Base-by-base conservation (phyloP, 2,888 invertebrate genomes). In the Drosophila affinis region DNA sequence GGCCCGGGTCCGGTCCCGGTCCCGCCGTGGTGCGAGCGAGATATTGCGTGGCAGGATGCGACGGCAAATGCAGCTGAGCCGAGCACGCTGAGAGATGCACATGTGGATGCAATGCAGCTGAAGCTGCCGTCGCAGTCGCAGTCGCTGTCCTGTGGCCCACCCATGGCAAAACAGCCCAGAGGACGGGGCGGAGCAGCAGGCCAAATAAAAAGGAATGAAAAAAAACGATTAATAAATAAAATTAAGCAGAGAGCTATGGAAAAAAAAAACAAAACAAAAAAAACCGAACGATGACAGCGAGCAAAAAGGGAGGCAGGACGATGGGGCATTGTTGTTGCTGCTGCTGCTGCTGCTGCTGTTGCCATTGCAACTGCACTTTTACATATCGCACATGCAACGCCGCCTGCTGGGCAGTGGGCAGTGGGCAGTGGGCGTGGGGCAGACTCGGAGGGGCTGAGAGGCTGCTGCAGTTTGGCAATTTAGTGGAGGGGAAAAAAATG, bases 161-260 rank as follows among this genome's bases (percentile, higher is more conserved):
- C 68, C 68, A 68, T 21, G 46, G 60, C 71, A 54, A 7, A 39
- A 6, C 39, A 2, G 39, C 7, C 39, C 39, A 39, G 7, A n/a
- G 39, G n/a, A 39, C 7, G 39, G n/a, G 39, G 39, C 51, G 48
- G 62, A 29, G 46, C 48, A 48, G 48, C 48, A 21, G 63, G 48
- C 17, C 24, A 18, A 56, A 80, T 65, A 46, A 53, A 53, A 62
- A 32, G 54, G 60, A 72, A 57, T 70, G 65, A 71, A 70, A 71
- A 86, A 86, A 88, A 90, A 24, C 3, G 24, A 24, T 24, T 78
- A 82, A 87, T 82, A 88, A 81, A 89, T 85, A 81, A 89, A 89
- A 89, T 81, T 87, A 84, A 89, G 79, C 89, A 82, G 76, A 83
- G 78, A 76, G 76, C 74, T 53, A 49, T 46, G 49, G 32, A 3